Conservation (phyloP, 2,113 vertebrate species). For the Pollimyrus isidori region DNA sequence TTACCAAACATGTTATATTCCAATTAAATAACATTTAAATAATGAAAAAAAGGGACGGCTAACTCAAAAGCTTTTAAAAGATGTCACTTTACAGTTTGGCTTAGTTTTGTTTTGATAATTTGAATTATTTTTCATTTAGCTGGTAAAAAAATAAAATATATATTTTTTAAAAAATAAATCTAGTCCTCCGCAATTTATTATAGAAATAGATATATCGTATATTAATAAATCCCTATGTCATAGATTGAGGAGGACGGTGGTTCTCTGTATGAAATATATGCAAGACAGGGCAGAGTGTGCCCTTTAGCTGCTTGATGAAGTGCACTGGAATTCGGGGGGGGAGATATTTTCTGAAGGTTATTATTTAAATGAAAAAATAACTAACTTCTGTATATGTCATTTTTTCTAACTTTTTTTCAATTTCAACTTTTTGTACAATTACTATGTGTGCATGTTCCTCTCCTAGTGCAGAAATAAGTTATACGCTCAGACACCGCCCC, state of each 20-base stretch:
- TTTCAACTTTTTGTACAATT: conserved; percentile 27
- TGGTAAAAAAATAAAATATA: conserved; percentile 26
- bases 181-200: conserved; percentile 35
- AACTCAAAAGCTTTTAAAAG: conserved; percentile 33
- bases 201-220: conserved; percentile 28
- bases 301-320: conserved; percentile 32
- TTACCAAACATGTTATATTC: conserved; percentile 11
- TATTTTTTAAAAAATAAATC: conserved; percentile 40
- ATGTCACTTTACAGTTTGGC: conserved; percentile 27
- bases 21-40: conserved; percentile 8
- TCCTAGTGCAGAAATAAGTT: conserved; percentile 12
- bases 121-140: conserved; percentile 21
- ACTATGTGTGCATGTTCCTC: conserved; percentile 30
- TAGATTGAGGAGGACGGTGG: conserved; percentile 8
- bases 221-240: conserved; percentile 21
- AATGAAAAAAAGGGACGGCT: conserved; percentile 6
- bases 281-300: conserved; percentile 25
- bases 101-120: conserved; percentile 22
- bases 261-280: conserved; percentile 28
- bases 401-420: conserved; percentile 26
- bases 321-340: conserved; percentile 21
- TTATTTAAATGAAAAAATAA: conserved; percentile 12
- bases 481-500: background rate
- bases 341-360: conserved; percentile 17
- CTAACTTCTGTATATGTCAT: conserved; percentile 13